Base-by-base conservation (phyloP, 2,797 vertebrate species). In the Nannoperca australis region DNA sequence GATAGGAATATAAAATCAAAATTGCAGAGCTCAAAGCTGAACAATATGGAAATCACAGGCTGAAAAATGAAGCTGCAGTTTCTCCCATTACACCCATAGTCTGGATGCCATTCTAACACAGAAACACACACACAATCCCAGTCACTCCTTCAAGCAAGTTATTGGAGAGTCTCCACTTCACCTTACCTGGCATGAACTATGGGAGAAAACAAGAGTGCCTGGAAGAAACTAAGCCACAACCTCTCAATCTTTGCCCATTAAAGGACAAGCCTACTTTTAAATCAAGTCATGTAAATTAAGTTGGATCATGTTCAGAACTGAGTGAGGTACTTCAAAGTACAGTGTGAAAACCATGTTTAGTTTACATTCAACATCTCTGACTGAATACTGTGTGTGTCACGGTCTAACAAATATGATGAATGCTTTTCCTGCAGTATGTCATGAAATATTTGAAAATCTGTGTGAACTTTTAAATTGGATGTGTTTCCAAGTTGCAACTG, bases 391-490 rank as follows among this genome's bases (percentile, higher is more conserved):
- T 40, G 34, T 50, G 22, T 47, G 18, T 61, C 20, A 78, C 10
- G 15, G 45, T 38, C 30, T 32, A 59, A 56, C 9, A 58, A 38
- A 65, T n/a, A 47, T 50, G 36, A 14, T 73, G 5, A 61, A 59
- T 73, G 55, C 12, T 38, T 12, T 40, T 40, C 38, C 38, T 24
- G 1, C 14, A 17, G 42, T 44, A 17, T 5, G 38, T n/a, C 10
- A 38, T n/a, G 2, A 49, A 70, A 73, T 32, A 70, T 64, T 51
- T 60, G 27, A 40, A 64, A 55, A 42, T n/a, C 53, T 22, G 51
- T 47, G 1, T 59, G 3, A 59, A 49, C 20, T 3, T 55, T 47
- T 3, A 66, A 44, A 70, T 47, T 15, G 15, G 9, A 56, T 45
- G 15, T 76, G 38, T 40, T 27, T 27, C 24, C 24, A 40, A 40